Evolutionary conservation across 2,888 invertebrate species (phyloP).

Genomic region (Cataglyphis altisquamis): DNA sequence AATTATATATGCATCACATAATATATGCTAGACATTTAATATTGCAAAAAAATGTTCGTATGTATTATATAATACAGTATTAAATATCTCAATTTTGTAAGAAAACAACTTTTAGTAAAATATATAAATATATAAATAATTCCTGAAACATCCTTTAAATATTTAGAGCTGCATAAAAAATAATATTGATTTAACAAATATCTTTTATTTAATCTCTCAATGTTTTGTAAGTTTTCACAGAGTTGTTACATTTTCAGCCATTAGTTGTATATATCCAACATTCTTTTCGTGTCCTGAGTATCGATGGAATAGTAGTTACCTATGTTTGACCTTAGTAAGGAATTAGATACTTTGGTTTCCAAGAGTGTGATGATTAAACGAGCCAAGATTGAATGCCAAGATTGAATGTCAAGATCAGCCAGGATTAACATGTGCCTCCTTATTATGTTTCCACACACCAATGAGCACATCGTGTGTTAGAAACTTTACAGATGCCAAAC

Average conservation of each 20-base stretch:
- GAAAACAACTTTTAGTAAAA: neutral
- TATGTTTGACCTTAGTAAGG: neutral
- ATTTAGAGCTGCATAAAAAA: neutral
- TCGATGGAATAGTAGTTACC: neutral
- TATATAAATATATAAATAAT: neutral
- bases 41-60: neutral
- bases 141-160: neutral
- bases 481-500: neutral
- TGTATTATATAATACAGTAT: neutral
- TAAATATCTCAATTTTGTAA: no score
- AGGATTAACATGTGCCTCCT: neutral
- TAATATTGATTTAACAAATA: neutral
- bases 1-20: neutral
- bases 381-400: neutral
- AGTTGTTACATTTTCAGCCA: neutral
- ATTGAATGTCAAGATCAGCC: neutral
- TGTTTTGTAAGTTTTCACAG: neutral
- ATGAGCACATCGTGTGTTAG: neutral
- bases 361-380: neutral
- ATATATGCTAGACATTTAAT: neutral
- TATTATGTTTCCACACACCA: neutral
- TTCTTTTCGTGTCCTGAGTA: neutral
- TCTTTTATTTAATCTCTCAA: conserved; percentile 4
- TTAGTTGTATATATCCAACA: neutral
- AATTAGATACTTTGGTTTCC: neutral